These are phyloP conservation scores for Caenorhabditis tropicalis DNA, from an alignment of 1,140 invertebrate genomes.

Conservation along the genomic window DNA sequence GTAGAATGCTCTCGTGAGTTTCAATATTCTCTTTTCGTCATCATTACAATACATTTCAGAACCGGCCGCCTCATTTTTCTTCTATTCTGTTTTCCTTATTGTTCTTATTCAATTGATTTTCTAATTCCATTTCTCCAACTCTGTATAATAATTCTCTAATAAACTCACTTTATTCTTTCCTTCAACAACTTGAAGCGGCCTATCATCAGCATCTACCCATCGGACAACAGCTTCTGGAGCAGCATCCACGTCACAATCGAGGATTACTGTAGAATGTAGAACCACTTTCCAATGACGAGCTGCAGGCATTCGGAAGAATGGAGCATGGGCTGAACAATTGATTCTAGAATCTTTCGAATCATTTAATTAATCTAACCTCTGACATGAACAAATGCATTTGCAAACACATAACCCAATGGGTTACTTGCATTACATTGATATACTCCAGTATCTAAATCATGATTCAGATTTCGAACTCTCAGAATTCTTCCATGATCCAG, in stretches of 20 bases:
- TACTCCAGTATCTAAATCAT: slow-evolving; percentile 88
- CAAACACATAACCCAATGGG: slow-evolving; percentile 94
- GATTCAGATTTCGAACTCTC: slow-evolving; percentile 81
- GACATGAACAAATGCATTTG: slow-evolving; percentile 96
- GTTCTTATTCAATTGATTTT: neutral
- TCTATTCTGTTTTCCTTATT: neutral
- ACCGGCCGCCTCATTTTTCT: neutral
- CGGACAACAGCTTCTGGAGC: slow-evolving; percentile 92
- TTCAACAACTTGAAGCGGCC: slow-evolving; percentile 60
- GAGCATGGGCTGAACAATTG: slow-evolving; percentile 62
- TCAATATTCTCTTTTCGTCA: neutral
- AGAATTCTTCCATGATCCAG: slow-evolving; percentile 67
- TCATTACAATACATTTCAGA: neutral
- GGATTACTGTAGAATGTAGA: slow-evolving; percentile 77
- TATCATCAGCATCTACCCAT: slow-evolving; percentile 79
- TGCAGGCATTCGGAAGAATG: slow-evolving; percentile 63
- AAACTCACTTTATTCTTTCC: slow-evolving; percentile 65
- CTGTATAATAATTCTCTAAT: neutral
- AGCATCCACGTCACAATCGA: slow-evolving; percentile 92
- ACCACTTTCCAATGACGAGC: slow-evolving; percentile 69
- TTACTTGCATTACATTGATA: slow-evolving; percentile 99
- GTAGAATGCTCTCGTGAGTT: neutral
- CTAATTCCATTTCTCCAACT: neutral
- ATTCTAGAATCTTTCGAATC: neutral
- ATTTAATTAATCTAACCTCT: slow-evolving; percentile 76